Percentiles rank a stretch among this genome's conserved stretches.
phyloP scores from a whole-genome alignment of 2,888 invertebrate species.

The Sceliomorpha sp. region DNA sequence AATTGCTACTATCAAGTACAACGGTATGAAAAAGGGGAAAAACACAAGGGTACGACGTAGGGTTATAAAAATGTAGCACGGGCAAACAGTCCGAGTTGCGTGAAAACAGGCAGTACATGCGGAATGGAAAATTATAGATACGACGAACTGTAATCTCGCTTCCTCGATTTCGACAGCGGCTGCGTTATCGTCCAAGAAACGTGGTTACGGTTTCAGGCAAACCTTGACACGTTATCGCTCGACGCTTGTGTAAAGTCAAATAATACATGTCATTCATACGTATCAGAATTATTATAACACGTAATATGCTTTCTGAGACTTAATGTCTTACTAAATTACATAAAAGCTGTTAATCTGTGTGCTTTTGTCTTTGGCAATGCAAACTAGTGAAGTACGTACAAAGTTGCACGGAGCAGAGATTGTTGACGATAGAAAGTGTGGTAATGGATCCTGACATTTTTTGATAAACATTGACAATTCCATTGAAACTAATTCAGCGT shows the following conservation, averaged over 20 bases:
- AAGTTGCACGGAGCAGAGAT: too few relatives aligned
- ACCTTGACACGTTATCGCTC: conserved; percentile 15
- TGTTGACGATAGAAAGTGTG: too few relatives aligned
- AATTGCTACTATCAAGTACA: too few relatives aligned
- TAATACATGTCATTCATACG: background rate
- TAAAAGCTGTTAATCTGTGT: background rate
- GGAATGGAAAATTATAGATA: conserved; percentile 5
- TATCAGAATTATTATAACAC: background rate
- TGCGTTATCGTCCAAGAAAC: conserved; percentile 12
- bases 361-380: background rate
- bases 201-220: conserved; percentile 5
- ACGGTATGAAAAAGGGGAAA: too few relatives aligned
- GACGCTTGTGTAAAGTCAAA: conserved; percentile 5
- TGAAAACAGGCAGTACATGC: background rate
- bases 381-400: background rate
- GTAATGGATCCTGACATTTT: too few relatives aligned
- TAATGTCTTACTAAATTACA: background rate
- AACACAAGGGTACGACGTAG: too few relatives aligned
- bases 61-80: background rate
- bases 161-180: conserved; percentile 16
- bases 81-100: conserved; percentile 9
- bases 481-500: too few relatives aligned
- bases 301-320: background rate
- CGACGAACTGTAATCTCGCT: conserved; percentile 4
- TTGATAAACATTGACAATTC: too few relatives aligned